A percentile compares a stretch with the other conserved stretches of the same genome.
Conservation (phyloP, 2,113 vertebrate species). For the Percopsis transmontana region DNA sequence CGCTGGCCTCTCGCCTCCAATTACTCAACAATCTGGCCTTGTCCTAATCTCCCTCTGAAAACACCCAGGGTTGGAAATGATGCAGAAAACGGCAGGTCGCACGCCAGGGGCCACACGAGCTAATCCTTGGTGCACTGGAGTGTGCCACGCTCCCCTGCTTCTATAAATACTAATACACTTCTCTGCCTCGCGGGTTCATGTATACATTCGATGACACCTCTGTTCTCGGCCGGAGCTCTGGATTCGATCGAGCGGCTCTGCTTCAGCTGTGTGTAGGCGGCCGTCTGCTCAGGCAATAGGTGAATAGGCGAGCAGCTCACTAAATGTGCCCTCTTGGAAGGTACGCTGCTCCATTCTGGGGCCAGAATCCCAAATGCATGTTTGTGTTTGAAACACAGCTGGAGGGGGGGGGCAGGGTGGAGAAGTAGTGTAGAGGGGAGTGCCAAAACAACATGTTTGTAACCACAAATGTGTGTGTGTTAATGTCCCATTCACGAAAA, state of each 20-base stretch:
- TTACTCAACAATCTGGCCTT: conserved; percentile 64
- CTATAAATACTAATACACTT: conserved; percentile 63
- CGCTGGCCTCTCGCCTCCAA: conserved; percentile 57
- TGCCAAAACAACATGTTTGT: too few relatives aligned
- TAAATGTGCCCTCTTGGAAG: too few relatives aligned
- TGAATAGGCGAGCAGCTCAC: conserved; percentile 32
- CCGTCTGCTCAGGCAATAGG: conserved; percentile 40
- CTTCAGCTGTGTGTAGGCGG: conserved; percentile 5
- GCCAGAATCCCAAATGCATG: too few relatives aligned
- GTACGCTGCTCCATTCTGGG: too few relatives aligned
- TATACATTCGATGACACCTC: conserved; percentile 33
- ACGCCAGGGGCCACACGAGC: conserved; percentile 50
- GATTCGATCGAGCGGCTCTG: conserved; percentile 47
- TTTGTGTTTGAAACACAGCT: too few relatives aligned
- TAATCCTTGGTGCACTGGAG: conserved; percentile 60
- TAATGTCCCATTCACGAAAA: too few relatives aligned
- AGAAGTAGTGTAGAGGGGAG: too few relatives aligned
- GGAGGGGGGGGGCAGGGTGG: too few relatives aligned
- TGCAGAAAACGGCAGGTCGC: conserved; percentile 68
- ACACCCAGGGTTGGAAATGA: conserved; percentile 58
- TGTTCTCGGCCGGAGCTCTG: conserved; percentile 24
- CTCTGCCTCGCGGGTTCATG: conserved; percentile 24
- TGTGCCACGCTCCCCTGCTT: conserved; percentile 49
- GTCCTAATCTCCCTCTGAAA: conserved; percentile 67
- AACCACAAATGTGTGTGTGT: too few relatives aligned